Evolutionary conservation across 2,888 invertebrate species (phyloP).

Genomic region (Nymphalis c-album): DNA sequence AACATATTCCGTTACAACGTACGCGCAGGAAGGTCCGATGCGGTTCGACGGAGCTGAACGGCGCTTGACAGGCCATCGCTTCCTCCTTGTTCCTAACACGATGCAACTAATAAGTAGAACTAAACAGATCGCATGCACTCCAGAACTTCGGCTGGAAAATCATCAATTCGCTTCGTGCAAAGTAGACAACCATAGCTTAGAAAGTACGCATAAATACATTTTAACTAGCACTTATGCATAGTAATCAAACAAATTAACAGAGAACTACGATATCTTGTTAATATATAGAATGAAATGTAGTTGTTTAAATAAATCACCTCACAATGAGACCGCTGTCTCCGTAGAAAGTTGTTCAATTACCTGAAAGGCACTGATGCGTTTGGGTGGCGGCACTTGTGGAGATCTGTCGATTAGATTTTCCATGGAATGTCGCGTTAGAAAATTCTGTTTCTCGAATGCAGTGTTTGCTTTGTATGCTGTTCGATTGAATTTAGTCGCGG

Average conservation of each 20-base stretch:
- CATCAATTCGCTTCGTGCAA: conserved; percentile 60
- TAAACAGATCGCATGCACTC: conserved; percentile 52
- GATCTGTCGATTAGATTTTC: conserved; percentile 84
- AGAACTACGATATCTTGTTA: conserved; percentile 34
- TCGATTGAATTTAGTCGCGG: conserved; percentile 74
- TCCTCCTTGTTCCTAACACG: conserved; percentile 47
- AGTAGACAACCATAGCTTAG: conserved; percentile 59
- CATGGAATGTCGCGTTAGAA: conserved; percentile 85
- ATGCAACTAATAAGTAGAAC: conserved; percentile 33
- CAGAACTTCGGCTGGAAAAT: conserved; percentile 45
- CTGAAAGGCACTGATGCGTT: conserved; percentile 80
- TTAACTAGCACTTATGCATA: conserved; percentile 42
- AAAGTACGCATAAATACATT: conserved; percentile 61
- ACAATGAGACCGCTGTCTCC: conserved; percentile 53
- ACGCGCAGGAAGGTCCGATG: conserved; percentile 68
- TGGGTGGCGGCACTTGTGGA: conserved; percentile 75
- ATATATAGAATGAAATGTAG: conserved; percentile 39
- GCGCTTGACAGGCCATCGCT: conserved; percentile 54
- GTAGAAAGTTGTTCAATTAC: conserved; percentile 74
- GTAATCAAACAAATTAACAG: conserved; percentile 40
- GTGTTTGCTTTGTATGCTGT: conserved; percentile 63
- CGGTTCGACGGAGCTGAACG: conserved; percentile 79
- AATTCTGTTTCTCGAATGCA: conserved; percentile 71
- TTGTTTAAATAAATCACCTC: conserved; percentile 51
- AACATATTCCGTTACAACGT: conserved; percentile 65